A percentile compares a stretch with the other conserved stretches of the same genome.
Evolutionary conservation across 2,888 invertebrate species (phyloP).

Genomic region (Chrysopilus asiliformis): DNA sequence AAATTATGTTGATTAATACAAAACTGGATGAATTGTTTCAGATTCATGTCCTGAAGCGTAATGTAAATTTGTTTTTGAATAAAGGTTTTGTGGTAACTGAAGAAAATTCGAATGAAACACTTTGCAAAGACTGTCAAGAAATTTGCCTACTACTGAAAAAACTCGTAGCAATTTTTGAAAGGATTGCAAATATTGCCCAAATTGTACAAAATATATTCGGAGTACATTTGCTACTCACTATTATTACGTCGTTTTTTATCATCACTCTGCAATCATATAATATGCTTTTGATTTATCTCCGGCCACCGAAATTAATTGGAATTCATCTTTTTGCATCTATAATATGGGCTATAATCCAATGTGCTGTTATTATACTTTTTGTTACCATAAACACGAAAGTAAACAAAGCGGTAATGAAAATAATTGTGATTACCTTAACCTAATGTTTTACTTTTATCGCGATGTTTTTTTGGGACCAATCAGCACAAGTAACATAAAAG

Average conservation of each 20-base stretch:
- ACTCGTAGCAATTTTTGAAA: background rate
- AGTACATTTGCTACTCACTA: conserved; percentile 2
- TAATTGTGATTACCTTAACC: too few species aligned
- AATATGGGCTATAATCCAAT: conserved; percentile 3
- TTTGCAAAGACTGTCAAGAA: background rate
- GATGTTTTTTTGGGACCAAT: too few species aligned
- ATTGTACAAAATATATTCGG: conserved; percentile 6
- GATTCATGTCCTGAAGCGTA: background rate
- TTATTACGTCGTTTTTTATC: conserved; percentile 2
- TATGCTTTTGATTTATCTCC: conserved; percentile 4
- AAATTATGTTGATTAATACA: conserved; percentile 3
- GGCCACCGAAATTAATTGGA: background rate
- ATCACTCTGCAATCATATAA: conserved; percentile 6
- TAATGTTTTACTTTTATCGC: too few species aligned
- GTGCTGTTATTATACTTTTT: conserved; percentile 5
- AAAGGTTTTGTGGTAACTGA: background rate
- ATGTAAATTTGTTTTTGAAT: too few species aligned
- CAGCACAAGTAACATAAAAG: too few species aligned
- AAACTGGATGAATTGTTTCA: background rate
- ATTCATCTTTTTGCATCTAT: conserved; percentile 4
- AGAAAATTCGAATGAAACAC: background rate
- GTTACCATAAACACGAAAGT: conserved; percentile 4
- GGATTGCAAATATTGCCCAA: background rate
- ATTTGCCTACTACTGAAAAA: background rate
- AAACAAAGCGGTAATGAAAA: conserved; percentile 6